Percentiles rank a stretch among this genome's conserved stretches.
phyloP scores from a whole-genome alignment of 1,140 invertebrate genomes.

The Calycopis cecrops region DNA sequence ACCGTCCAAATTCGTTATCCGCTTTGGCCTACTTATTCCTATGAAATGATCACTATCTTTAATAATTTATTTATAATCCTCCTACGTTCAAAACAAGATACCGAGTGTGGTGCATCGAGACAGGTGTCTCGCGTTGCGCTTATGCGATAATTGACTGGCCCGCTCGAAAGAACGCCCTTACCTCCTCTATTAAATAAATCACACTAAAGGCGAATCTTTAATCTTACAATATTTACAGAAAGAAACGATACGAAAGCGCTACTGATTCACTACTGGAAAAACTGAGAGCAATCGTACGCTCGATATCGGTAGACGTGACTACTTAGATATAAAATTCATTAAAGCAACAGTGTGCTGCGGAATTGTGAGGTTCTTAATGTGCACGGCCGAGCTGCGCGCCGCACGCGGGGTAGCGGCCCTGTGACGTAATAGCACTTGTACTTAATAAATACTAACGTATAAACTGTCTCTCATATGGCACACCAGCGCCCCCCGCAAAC shows the following conservation, averaged over 20 bases:
- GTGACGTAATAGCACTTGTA: slow-evolving; percentile 6
- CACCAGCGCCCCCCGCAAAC: slow-evolving; percentile 8
- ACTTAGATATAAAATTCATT: slow-evolving; percentile 67
- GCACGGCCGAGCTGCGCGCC: slow-evolving; percentile 35
- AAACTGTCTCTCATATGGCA: slow-evolving; percentile 24
- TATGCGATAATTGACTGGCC: slow-evolving; percentile 66
- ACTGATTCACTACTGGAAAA: slow-evolving; percentile 67
- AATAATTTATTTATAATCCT: slow-evolving; percentile 66
- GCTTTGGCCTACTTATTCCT: slow-evolving; percentile 69
- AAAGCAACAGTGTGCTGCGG: slow-evolving; percentile 65
- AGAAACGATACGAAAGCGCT: slow-evolving; percentile 66
- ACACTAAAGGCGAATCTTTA: slow-evolving; percentile 58
- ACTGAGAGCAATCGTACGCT: slow-evolving; percentile 58
- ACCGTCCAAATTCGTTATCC: slow-evolving; percentile 68
- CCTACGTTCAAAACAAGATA: slow-evolving; percentile 72
- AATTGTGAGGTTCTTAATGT: slow-evolving; percentile 52
- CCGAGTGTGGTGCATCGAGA: slow-evolving; percentile 64
- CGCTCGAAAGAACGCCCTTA: slow-evolving; percentile 48
- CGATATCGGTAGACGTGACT: slow-evolving; percentile 56
- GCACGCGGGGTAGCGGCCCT: neutral
- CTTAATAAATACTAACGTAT: neutral
- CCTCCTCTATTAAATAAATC: slow-evolving; percentile 53
- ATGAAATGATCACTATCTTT: slow-evolving; percentile 71
- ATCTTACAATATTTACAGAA: slow-evolving; percentile 69
- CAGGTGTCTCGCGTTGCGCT: slow-evolving; percentile 41